Evolutionary conservation across 1,140 invertebrate species (phyloP), one percentile per base, ranked within the genome.

Genomic region (Tenebrio molitor): DNA sequence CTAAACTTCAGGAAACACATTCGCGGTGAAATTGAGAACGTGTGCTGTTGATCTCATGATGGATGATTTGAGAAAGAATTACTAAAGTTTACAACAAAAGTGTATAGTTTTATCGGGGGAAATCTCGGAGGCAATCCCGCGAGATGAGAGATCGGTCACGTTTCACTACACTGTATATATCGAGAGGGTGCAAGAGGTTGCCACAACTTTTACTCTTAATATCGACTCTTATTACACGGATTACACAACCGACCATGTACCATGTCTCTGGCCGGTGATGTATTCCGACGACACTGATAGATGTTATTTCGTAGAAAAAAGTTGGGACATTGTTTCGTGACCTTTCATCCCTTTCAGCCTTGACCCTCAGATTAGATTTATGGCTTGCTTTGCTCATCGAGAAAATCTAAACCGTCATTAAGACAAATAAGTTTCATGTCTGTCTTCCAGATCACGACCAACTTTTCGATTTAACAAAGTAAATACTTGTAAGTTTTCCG

Each of bases 101-200:
- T 77, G 78, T 80, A 80, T 81, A 82, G 80, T 81, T 82, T 81
- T 80, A 80, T 81, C 81, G 80, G 69, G 81, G 81, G 81, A 82
- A 82, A 82, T 82, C 79, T 81, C 76, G 44, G 70, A 71, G 68
- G 76, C 78, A 80, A 79, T 82, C 81, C 80, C 80, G 66, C 74
- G 79, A 80, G 81, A 82, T 81, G 78, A 71, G 65, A 81, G 81
- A 81, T 82, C 81, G 81, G 81, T 82, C 81, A 82, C 80, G 81
- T 82, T 78, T 62, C 70, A 66, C 69, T 71, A 75, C 66, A 76
- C 74, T 77, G 69, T 78, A 73, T 76, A 78, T 74, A 72, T 66
- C 41, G 75, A 74, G 66, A 63, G 44, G 63, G 73, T 74, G 72
- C 69, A 69, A 75, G 65, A 71, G 73, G 50, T 78, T 78, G 17